Percentiles rank a stretch among this genome's conserved stretches.
Evolutionary conservation across 2,113 vertebrate species (phyloP).

Genomic region (Antigone vipio): DNA sequence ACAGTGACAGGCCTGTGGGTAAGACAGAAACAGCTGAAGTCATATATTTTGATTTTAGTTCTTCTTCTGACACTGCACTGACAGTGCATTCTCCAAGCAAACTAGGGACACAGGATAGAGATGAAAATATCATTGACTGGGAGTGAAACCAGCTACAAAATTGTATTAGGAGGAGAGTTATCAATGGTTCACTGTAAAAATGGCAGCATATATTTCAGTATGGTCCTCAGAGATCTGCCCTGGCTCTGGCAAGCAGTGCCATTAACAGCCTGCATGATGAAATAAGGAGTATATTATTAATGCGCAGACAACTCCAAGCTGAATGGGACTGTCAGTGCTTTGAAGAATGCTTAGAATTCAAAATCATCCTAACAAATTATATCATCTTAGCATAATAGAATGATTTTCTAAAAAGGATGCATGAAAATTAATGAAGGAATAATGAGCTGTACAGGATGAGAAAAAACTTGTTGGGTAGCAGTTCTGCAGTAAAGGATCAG

Average conservation of each 20-base stretch:
- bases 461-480: neutral
- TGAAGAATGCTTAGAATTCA: constrained; percentile 1
- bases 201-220: neutral
- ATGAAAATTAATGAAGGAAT: neutral
- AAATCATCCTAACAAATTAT: neutral
- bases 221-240: neutral
- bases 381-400: neutral
- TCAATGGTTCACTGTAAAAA: neutral
- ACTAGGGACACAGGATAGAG: neutral
- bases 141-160: neutral
- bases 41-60: constrained; percentile 11
- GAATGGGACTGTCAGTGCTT: neutral
- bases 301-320: neutral
- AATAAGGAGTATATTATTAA: neutral
- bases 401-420: neutral
- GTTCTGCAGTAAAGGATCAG: neutral
- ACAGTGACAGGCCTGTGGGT: neutral
- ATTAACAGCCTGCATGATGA: neutral
- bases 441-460: neutral
- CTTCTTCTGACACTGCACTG: neutral
- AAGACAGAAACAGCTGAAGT: neutral
- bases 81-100: neutral
- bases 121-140: neutral
- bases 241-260: neutral
- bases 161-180: neutral